A percentile compares a stretch with the other conserved stretches of the same genome.
Conservation (phyloP, 2,888 invertebrate genomes). For the Zygothrica quintamaculata region DNA sequence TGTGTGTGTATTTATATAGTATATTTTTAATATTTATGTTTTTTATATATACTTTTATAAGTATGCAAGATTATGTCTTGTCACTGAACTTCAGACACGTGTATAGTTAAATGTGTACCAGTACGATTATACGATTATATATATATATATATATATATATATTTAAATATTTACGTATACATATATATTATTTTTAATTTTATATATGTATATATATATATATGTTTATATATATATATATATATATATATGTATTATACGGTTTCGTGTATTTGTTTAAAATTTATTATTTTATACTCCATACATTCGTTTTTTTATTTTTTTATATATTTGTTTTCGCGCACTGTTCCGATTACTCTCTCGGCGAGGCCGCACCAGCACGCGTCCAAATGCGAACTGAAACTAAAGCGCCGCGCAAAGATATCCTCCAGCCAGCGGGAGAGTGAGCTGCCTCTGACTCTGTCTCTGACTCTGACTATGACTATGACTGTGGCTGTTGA, state of each 20-base stretch:
- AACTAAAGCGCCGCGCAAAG: constrained; percentile 72
- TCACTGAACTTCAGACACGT: constrained; percentile 73
- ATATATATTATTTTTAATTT: constrained; percentile 9
- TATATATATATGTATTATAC: constrained; percentile 18
- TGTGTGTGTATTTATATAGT: constrained; percentile 11
- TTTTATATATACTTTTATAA: constrained; percentile 12
- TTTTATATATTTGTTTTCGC: constrained; percentile 4
- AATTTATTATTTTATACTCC: constrained; percentile 40
- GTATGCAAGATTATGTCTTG: constrained; percentile 50
- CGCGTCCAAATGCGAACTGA: constrained; percentile 78
- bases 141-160: constrained; percentile 1
- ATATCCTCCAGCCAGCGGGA: constrained; percentile 71
- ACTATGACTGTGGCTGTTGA: constrained; percentile 29
- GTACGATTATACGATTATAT: constrained; percentile 27
- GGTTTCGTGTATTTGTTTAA: constrained; percentile 28
- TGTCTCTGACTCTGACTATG: constrained; percentile 50
- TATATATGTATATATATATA: background rate
- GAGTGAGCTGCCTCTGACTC: constrained; percentile 62
- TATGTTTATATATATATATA: background rate
- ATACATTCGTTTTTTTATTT: constrained; percentile 37
- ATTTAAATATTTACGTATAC: background rate
- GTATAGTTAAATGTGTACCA: constrained; percentile 31
- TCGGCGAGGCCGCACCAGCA: constrained; percentile 73
- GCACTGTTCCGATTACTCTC: constrained; percentile 49
- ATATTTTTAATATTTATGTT: constrained; percentile 31